Conservation (phyloP, 1,140 invertebrate genomes). For the Nephotettix cincticeps region DNA sequence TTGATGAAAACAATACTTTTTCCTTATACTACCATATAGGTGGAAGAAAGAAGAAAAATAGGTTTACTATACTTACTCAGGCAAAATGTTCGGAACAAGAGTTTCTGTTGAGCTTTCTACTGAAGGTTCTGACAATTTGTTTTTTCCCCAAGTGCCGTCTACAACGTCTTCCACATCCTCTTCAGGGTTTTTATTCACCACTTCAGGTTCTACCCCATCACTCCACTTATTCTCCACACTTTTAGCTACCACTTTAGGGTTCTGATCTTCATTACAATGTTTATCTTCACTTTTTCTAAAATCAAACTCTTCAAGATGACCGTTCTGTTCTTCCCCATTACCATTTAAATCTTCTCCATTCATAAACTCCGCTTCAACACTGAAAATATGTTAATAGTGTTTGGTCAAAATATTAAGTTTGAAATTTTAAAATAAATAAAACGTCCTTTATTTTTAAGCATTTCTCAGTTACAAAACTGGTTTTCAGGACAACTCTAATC, state of each 20-base stretch:
- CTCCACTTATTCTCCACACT: neutral
- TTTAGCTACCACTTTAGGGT: conserved; percentile 4
- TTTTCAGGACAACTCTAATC: no score
- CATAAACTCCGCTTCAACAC: neutral
- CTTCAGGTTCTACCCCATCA: conserved; percentile 34
- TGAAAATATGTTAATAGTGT: no score
- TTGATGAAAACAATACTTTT: no score
- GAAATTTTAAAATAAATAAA: no score
- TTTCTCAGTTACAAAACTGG: no score
- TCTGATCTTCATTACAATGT: neutral
- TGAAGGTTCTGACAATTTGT: conserved; percentile 34
- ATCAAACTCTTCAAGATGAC: neutral
- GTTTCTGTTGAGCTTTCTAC: conserved; percentile 54
- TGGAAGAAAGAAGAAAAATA: no score
- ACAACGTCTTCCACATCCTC: conserved; percentile 37
- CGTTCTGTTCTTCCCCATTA: conserved; percentile 9
- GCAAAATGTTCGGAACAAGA: conserved; percentile 41
- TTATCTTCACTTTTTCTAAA: neutral
- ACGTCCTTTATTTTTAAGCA: no score
- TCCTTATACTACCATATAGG: no score
- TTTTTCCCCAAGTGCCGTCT: no score
- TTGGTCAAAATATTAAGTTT: no score
- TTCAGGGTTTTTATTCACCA: conserved; percentile 41
- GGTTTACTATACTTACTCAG: conserved; percentile 3
- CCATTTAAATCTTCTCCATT: conserved; percentile 24